Evolutionary conservation across 2,113 vertebrate genomes (phyloP), one percentile per base, ranked within the genome.

Genomic region (Promerops cafer): DNA sequence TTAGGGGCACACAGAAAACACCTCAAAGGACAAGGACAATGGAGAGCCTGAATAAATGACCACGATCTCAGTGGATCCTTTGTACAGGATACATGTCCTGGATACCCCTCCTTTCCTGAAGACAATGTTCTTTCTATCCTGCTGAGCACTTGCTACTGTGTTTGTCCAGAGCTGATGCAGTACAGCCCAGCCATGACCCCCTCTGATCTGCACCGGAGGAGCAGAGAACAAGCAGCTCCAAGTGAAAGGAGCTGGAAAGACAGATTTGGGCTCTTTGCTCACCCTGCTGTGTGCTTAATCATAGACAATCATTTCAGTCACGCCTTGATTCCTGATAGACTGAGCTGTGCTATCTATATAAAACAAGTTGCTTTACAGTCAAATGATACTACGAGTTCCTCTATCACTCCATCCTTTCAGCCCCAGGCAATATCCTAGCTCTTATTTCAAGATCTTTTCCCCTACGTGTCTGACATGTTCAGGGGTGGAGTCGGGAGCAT

Each of bases 131-230:
- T 71, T 87, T 79, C 28, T 60, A 13, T 39, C 60, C 56, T 45
- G 86, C 60, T 71, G 69, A 47, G 53, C 24, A 18, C 44, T 63
- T 49, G 60, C 64, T 76, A 13, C 56, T 93, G 12, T 59, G 14
- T 63, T 86, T 89, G 44, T n/a, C 52, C 39, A 16, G 83, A 59
- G 24, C 33, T 42, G 80, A 30, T 23, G 27, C 44, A 16, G 37
- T 8, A 56, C 13, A 71, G 60, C 52, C 45, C 50, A 83, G 57
- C 57, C 30, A 15, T 3, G 23, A 16, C 10, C 21, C 31, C 3
- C 68, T 63, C 68, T 37, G 54, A 83, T 39, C 30, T 0, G 1
- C 60, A 6, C 47, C 0, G 0, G 31, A 83, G 56, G n/a, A 87
- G 22, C 65, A 37, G 24, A 7, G 6, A 68, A 47, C 20, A 60